A percentile compares a stretch with the other conserved stretches of the same genome.
Conservation (phyloP, 2,113 vertebrate species). For the Strix aluco region DNA sequence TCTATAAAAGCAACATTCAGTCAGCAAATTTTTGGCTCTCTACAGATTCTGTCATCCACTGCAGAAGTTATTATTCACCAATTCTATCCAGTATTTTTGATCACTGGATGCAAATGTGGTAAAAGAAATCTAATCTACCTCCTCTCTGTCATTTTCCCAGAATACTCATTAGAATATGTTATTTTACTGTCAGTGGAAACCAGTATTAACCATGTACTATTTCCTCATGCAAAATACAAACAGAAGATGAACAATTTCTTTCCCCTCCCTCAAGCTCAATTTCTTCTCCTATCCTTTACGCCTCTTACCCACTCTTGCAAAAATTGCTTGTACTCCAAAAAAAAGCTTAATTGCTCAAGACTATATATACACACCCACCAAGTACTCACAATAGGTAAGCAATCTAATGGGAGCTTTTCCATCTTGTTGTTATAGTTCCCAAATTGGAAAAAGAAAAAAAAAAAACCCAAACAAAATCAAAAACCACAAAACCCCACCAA, state of each 20-base stretch:
- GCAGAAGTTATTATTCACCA: constrained; percentile 3
- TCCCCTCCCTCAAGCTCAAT: not conserved
- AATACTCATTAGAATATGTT: not conserved
- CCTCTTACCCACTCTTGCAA: not conserved
- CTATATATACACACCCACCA: not conserved
- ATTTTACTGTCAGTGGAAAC: not conserved
- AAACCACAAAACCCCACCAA: not conserved
- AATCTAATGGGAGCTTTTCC: not conserved
- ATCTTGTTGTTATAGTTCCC: not conserved
- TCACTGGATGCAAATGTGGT: not conserved
- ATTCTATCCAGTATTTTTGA: not conserved
- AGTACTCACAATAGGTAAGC: not conserved
- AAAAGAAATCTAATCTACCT: constrained; percentile 14
- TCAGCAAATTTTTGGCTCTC: constrained; percentile 11
- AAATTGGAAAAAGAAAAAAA: not conserved
- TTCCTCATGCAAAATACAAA: not conserved
- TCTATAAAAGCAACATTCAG: not conserved
- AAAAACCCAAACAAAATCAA: not conserved
- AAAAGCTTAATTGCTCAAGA: not conserved
- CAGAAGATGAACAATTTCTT: not conserved
- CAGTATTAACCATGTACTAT: not conserved
- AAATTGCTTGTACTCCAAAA: not conserved
- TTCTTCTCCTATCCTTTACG: not conserved
- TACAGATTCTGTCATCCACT: not conserved
- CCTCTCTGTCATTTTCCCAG: not conserved